These are phyloP conservation scores for Phyto melanocephala DNA, from an alignment of 2,888 invertebrate species.

Conservation along the genomic window DNA sequence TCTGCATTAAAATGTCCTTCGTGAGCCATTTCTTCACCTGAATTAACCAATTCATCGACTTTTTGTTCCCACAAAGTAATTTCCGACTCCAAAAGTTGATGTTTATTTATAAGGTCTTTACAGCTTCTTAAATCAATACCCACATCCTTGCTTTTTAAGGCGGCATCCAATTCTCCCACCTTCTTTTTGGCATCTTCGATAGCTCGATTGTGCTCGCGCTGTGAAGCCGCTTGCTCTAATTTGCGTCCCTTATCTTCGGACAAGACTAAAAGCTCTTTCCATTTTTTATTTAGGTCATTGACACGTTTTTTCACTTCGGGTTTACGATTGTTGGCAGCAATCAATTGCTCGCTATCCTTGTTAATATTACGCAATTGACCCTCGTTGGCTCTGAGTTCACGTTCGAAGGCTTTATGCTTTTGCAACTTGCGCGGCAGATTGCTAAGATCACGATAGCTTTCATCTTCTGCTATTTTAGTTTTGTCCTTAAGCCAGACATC, in stretches of 20 bases:
- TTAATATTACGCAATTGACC: constrained; percentile 92
- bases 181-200: constrained; percentile 94
- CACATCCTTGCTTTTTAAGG: constrained; percentile 88
- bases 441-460: constrained; percentile 92
- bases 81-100: constrained; percentile 93
- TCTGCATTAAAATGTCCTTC: constrained; percentile 97
- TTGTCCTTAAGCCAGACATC: constrained; percentile 95
- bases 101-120: constrained; percentile 92
- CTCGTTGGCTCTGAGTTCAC: constrained; percentile 96
- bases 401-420: constrained; percentile 97
- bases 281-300: constrained; percentile 86
- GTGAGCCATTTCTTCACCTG: constrained; percentile 93
- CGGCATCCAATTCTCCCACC: constrained; percentile 90
- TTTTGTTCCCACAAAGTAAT: constrained; percentile 90
- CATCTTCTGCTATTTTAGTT: constrained; percentile 92
- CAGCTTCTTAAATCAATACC: constrained; percentile 95
- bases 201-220: constrained; percentile 87
- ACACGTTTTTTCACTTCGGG: constrained; percentile 85
- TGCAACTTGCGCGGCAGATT: constrained; percentile 95
- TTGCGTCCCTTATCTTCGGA: constrained; percentile 84
- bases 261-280: constrained; percentile 86
- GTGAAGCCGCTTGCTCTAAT: constrained; percentile 93
- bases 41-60: constrained; percentile 86
- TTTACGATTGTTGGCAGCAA: constrained; percentile 85
- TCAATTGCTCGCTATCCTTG: constrained; percentile 86